These are phyloP conservation scores for Agrilus biguttatus DNA, from an alignment of 2,888 invertebrate species.

Conservation along the genomic window DNA sequence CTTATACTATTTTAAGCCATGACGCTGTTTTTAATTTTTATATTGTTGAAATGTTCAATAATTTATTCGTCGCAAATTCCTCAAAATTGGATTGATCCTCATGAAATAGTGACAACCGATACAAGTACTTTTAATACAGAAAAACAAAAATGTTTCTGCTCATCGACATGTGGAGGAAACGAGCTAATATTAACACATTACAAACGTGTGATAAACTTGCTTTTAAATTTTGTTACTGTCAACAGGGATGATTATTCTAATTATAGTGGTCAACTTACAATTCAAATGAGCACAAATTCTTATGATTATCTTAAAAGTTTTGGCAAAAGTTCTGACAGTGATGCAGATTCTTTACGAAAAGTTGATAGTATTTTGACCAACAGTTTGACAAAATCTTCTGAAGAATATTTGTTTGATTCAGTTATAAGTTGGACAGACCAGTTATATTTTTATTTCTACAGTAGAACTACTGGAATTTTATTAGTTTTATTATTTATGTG, in stretches of 20 bases:
- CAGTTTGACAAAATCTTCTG: constrained; percentile 1
- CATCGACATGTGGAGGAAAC: neutral
- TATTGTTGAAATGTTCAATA: no score
- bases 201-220: constrained; percentile 7
- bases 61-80: neutral
- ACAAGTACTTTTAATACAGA: neutral
- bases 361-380: constrained; percentile 7
- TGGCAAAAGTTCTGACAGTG: constrained; percentile 1
- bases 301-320: constrained; percentile 7
- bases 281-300: constrained; percentile 4
- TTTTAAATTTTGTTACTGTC: constrained; percentile 2
- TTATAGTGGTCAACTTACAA: constrained; percentile 6
- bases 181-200: constrained; percentile 6
- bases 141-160: neutral
- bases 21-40: no score
- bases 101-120: constrained; percentile 1
- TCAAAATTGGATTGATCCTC: constrained; percentile 5
- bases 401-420: constrained; percentile 1
- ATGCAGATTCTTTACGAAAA: constrained; percentile 4
- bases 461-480: constrained; percentile 6
- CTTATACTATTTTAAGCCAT: no score
- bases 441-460: constrained; percentile 8
- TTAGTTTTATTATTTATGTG: constrained; percentile 6
- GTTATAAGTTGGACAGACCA: constrained; percentile 7
- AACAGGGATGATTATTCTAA: neutral